Evolutionary conservation across 2,113 vertebrate species (phyloP).

Genomic region (Lepus europaeus): DNA sequence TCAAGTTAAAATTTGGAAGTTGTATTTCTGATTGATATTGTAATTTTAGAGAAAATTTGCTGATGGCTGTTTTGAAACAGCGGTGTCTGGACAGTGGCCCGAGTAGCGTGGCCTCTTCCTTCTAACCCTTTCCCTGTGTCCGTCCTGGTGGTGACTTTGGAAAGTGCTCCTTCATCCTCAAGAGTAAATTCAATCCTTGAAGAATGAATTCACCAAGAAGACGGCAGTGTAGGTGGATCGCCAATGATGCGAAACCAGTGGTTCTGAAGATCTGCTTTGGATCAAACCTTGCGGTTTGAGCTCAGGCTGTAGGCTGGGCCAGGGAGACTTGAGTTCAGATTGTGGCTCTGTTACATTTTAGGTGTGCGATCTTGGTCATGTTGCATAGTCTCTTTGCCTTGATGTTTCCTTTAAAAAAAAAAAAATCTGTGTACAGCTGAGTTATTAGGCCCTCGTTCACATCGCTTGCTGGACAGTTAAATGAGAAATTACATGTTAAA

Average conservation of each 20-base stretch:
- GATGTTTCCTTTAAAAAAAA: neutral
- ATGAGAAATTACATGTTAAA: neutral
- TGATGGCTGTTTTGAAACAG: neutral
- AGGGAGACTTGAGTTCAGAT: neutral
- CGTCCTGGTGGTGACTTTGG: neutral
- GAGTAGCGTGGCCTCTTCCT: too few species aligned
- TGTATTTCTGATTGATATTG: neutral
- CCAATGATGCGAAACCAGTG: neutral
- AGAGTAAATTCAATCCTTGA: neutral
- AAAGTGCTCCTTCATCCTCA: neutral
- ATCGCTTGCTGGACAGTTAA: neutral
- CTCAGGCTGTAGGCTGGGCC: neutral
- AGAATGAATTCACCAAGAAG: neutral
- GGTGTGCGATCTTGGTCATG: neutral
- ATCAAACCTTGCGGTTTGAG: neutral
- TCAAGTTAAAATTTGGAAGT: neutral
- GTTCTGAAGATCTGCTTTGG: neutral
- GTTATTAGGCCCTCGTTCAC: neutral
- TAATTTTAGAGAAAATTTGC: neutral
- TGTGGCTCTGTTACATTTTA: rapidly evolving
- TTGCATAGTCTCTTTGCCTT: neutral
- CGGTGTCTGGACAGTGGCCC: rapidly evolving
- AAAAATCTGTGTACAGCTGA: neutral
- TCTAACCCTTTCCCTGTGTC: neutral
- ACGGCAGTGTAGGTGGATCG: too few species aligned